Conservation (phyloP, 1,140 invertebrate genomes). For the Drosophila funebris region DNA sequence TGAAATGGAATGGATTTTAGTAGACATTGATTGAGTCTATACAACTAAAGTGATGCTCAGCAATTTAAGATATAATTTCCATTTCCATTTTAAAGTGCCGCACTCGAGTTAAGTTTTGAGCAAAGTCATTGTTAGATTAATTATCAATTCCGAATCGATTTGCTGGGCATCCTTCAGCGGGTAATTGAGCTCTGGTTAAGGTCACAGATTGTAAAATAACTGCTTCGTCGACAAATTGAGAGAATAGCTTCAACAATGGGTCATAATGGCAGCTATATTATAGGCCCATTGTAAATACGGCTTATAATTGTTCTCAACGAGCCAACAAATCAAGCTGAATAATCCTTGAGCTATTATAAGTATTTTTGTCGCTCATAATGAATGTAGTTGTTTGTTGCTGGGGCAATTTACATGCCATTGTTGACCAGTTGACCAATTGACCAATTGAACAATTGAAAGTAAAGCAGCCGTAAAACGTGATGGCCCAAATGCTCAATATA, state of each 20-base stretch:
- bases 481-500: conserved; percentile 59
- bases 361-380: conserved; percentile 50
- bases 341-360: conserved; percentile 57
- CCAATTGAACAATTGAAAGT: conserved; percentile 46
- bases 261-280: conserved; percentile 27
- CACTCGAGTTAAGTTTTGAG: conserved; percentile 39
- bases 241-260: conserved; percentile 18
- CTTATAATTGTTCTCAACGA: conserved; percentile 60
- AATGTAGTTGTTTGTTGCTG: conserved; percentile 5
- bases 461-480: conserved; percentile 51
- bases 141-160: conserved; percentile 44
- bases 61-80: conserved; percentile 22
- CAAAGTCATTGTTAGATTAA: conserved; percentile 60
- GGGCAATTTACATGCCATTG: conserved; percentile 74
- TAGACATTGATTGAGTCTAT: neutral
- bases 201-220: conserved; percentile 12
- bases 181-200: conserved; percentile 28
- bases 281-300: conserved; percentile 30
- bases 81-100: conserved; percentile 30
- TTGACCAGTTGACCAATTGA: conserved; percentile 55
- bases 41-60: neutral
- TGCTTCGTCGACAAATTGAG: conserved; percentile 15
- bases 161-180: conserved; percentile 12
- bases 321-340: conserved; percentile 32
- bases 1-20: neutral